Evolutionary conservation across 1,140 invertebrate genomes (phyloP).

Genomic region (Ganaspis sp.): DNA sequence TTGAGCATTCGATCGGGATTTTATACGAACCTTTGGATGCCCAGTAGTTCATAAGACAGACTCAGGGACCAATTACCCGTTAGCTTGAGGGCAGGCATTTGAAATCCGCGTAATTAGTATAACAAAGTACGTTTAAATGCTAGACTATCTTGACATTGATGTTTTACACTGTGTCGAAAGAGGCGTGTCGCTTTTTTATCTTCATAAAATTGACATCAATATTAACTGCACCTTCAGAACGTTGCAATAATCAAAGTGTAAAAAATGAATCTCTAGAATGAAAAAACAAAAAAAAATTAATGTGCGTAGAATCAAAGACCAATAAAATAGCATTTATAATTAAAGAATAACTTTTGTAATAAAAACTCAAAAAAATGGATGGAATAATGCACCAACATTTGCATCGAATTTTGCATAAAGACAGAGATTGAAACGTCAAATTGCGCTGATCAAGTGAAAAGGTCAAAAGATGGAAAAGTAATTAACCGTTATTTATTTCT

Average conservation of each 20-base stretch:
- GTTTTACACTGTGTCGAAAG: constrained; percentile 1
- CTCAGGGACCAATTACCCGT: background rate
- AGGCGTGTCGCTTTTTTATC: background rate
- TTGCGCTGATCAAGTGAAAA: background rate
- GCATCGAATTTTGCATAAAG: too few relatives aligned
- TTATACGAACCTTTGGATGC: background rate
- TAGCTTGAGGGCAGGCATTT: background rate
- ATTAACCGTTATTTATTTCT: background rate
- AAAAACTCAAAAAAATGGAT: too few relatives aligned
- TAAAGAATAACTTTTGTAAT: too few relatives aligned
- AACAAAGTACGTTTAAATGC: constrained; percentile 6
- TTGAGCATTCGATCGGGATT: background rate
- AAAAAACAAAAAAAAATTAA: background rate
- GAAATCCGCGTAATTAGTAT: constrained; percentile 11
- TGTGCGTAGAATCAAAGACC: background rate
- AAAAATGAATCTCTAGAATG: background rate
- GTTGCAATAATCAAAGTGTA: background rate
- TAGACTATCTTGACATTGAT: constrained; percentile 15
- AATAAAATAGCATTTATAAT: too few relatives aligned
- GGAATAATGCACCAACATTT: too few relatives aligned
- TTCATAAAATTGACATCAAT: background rate
- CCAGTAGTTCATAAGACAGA: constrained; percentile 6
- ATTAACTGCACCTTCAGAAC: background rate
- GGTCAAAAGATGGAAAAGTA: background rate
- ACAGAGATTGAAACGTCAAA: too few relatives aligned